Evolutionary conservation across 2,888 invertebrate species (phyloP).

Genomic region (Cryptus armator): DNA sequence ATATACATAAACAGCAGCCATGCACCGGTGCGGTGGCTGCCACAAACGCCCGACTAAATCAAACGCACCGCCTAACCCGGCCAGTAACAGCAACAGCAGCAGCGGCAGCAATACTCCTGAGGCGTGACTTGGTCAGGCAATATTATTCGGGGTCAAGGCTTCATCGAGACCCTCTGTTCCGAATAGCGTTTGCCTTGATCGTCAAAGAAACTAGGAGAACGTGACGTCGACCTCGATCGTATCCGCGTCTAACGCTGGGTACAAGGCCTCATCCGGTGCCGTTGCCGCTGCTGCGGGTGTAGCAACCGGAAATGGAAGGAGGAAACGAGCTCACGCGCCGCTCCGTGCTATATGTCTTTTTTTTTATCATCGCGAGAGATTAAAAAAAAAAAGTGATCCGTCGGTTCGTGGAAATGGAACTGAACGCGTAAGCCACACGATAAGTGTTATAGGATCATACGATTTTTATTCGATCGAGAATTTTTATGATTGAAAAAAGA

Average conservation of each 20-base stretch:
- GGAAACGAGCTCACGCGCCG: constrained; percentile 27
- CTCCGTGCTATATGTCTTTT: constrained; percentile 11
- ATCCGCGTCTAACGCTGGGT: constrained; percentile 23
- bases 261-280: constrained; percentile 14
- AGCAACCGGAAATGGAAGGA: background rate
- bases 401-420: constrained; percentile 41
- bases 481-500: background rate
- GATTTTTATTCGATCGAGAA: constrained; percentile 39
- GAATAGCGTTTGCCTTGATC: constrained; percentile 52
- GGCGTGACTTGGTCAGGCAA: constrained; percentile 59
- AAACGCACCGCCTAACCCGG: constrained; percentile 59
- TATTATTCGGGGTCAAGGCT: constrained; percentile 61
- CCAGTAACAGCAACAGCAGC: constrained; percentile 17
- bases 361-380: constrained; percentile 7
- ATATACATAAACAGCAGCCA: constrained; percentile 30
- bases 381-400: constrained; percentile 19
- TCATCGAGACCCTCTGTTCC: constrained; percentile 35
- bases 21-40: constrained; percentile 56
- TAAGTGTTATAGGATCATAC: constrained; percentile 60
- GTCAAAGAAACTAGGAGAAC: constrained; percentile 48
- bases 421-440: constrained; percentile 58
- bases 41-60: constrained; percentile 66
- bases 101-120: constrained; percentile 30
- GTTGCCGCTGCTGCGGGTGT: background rate
- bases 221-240: constrained; percentile 53